phyloP scores from a whole-genome alignment of 2,797 vertebrate species.

The Neosilurus hyrtlii region DNA sequence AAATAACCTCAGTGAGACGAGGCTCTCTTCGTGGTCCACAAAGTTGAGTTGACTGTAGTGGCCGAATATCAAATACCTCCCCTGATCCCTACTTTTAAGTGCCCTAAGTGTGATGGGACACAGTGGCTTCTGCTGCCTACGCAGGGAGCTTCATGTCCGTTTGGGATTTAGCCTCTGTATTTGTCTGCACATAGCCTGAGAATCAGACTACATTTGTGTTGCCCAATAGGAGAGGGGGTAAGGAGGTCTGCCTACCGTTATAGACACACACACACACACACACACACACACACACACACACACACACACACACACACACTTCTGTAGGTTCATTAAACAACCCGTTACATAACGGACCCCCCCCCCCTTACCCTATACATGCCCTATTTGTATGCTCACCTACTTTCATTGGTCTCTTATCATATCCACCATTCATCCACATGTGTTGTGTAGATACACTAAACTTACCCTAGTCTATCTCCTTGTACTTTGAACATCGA shows the following conservation, averaged over 20 bases:
- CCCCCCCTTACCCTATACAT: too few species aligned
- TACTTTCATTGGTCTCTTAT: not conserved
- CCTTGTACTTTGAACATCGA: not conserved
- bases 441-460: not conserved
- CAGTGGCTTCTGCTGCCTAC: not conserved
- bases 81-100: not conserved
- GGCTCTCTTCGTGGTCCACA: not conserved
- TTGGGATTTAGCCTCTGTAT: not conserved
- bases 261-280: constrained; percentile 14
- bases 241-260: constrained; percentile 13
- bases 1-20: not conserved
- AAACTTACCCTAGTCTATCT: not conserved
- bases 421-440: not conserved
- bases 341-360: not conserved
- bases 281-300: constrained; percentile 4
- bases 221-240: constrained; percentile 32
- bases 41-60: constrained; percentile 8
- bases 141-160: not conserved
- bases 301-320: constrained; percentile 3
- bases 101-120: not conserved
- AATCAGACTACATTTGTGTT: constrained; percentile 14
- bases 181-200: constrained; percentile 17
- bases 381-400: not conserved
- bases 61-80: not conserved
- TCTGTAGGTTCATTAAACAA: not conserved